phyloP scores from a whole-genome alignment of 2,888 invertebrate genomes.

The Lamellibrachia satsuma region DNA sequence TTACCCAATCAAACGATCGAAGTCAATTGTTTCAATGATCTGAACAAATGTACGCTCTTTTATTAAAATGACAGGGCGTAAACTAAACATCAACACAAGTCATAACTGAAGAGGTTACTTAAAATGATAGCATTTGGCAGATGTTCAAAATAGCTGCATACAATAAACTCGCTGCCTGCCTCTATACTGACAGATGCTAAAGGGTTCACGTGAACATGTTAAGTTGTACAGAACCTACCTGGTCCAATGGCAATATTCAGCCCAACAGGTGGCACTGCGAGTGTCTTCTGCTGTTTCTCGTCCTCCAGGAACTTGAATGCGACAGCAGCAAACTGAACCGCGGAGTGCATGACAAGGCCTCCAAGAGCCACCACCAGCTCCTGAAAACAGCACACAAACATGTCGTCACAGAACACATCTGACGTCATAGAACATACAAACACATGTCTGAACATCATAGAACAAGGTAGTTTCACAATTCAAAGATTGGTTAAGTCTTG shows the following conservation, averaged over 20 bases:
- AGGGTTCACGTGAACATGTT: background rate
- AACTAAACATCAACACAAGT: too few species aligned
- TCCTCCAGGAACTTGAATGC: constrained; percentile 58
- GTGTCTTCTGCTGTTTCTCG: constrained; percentile 44
- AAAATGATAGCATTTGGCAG: background rate
- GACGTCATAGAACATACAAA: background rate
- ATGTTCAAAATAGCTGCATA: background rate
- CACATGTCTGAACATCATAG: background rate
- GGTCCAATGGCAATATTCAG: constrained; percentile 51
- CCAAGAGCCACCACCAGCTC: constrained; percentile 86
- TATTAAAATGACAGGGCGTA: too few species aligned
- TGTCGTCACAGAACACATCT: background rate
- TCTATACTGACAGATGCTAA: background rate
- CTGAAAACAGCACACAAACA: constrained; percentile 45
- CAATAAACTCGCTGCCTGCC: background rate
- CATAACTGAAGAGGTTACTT: background rate
- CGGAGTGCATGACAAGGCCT: constrained; percentile 76
- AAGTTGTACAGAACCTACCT: background rate
- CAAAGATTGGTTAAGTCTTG: background rate
- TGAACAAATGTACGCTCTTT: too few species aligned
- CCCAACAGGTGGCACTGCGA: constrained; percentile 55
- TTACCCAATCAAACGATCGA: too few species aligned
- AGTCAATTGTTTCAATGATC: too few species aligned
- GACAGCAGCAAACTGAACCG: constrained; percentile 60
- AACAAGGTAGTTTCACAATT: background rate